Percentiles rank a stretch among this genome's conserved stretches.
These are phyloP conservation scores for Drosophila neocordata DNA, from an alignment of 1,140 invertebrate genomes.

Conservation along the genomic window DNA sequence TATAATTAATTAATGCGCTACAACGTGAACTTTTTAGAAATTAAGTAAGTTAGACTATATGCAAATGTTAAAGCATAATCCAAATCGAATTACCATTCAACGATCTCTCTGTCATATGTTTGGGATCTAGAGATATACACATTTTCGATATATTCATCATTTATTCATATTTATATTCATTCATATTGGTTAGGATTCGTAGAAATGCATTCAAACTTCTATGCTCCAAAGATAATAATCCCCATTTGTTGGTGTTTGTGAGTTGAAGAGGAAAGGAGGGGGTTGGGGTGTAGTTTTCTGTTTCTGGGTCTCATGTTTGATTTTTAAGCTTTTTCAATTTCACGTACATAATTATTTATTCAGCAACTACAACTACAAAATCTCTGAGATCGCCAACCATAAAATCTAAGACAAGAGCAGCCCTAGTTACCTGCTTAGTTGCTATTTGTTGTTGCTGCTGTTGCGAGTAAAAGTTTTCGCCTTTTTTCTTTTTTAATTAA, in stretches of 20 bases:
- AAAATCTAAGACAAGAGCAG: slow-evolving; percentile 76
- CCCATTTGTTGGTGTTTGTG: too few relatives aligned
- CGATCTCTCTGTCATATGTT: slow-evolving; percentile 53
- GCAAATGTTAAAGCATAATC: not conserved
- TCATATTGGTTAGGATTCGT: not conserved
- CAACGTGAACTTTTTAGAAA: slow-evolving; percentile 70
- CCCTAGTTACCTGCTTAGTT: slow-evolving; percentile 76
- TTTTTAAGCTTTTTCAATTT: slow-evolving; percentile 31
- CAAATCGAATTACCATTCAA: slow-evolving; percentile 1
- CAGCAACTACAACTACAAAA: slow-evolving; percentile 3
- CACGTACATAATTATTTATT: slow-evolving; percentile 8
- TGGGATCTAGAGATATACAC: slow-evolving; percentile 22
- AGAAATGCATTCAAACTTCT: too few relatives aligned
- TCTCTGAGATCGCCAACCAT: slow-evolving; percentile 69
- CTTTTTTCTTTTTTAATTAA: slow-evolving; percentile 74
- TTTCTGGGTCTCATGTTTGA: slow-evolving; percentile 24
- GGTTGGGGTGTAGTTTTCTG: not conserved
- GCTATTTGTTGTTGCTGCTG: slow-evolving; percentile 22
- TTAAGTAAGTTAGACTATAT: slow-evolving; percentile 34
- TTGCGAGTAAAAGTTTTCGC: slow-evolving; percentile 78
- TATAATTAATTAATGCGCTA: slow-evolving; percentile 57
- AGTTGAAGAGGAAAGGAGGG: too few relatives aligned
- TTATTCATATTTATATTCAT: not conserved
- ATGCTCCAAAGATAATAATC: too few relatives aligned
- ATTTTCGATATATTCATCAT: not conserved